Percentiles rank a stretch among this genome's conserved stretches.
Evolutionary conservation across 2,888 invertebrate genomes (phyloP).

Genomic region (Erebia epiphron): DNA sequence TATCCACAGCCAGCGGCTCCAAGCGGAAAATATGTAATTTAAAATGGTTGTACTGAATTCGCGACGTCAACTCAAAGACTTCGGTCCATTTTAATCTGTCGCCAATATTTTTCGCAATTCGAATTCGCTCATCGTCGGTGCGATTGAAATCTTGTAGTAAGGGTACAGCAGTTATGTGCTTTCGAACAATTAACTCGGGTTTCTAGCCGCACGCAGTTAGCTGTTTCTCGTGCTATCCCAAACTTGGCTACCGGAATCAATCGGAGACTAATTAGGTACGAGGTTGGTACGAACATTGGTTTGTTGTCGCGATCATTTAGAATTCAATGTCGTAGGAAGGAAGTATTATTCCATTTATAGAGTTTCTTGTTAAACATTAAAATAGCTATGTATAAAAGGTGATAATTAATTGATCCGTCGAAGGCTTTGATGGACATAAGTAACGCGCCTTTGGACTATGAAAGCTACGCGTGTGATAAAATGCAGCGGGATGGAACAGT

Average conservation of each 20-base stretch:
- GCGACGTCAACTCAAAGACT: too few relatives aligned
- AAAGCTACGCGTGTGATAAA: too few relatives aligned
- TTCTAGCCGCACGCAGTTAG: constrained; percentile 58
- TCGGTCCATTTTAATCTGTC: too few relatives aligned
- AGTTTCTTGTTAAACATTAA: neutral
- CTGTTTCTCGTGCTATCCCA: constrained; percentile 39
- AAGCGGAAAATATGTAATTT: too few relatives aligned
- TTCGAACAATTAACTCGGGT: constrained; percentile 70
- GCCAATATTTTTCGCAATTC: too few relatives aligned
- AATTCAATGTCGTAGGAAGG: constrained; percentile 5
- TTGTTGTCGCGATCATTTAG: constrained; percentile 19
- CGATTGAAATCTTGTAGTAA: too few relatives aligned
- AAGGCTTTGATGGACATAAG: too few relatives aligned
- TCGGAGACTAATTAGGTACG: constrained; percentile 29
- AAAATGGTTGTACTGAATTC: too few relatives aligned
- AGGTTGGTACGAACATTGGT: constrained; percentile 22
- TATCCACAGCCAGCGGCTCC: too few relatives aligned
- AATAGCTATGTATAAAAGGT: neutral
- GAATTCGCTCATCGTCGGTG: too few relatives aligned
- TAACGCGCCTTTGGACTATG: too few relatives aligned
- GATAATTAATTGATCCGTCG: neutral
- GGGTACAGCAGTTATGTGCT: constrained; percentile 56
- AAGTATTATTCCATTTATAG: constrained; percentile 5
- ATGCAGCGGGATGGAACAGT: too few relatives aligned
- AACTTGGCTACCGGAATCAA: constrained; percentile 28